Evolutionary conservation across 2,113 vertebrate species (phyloP), one percentile per base, ranked within the genome.

Genomic region (Rhabdornis inornatus): DNA sequence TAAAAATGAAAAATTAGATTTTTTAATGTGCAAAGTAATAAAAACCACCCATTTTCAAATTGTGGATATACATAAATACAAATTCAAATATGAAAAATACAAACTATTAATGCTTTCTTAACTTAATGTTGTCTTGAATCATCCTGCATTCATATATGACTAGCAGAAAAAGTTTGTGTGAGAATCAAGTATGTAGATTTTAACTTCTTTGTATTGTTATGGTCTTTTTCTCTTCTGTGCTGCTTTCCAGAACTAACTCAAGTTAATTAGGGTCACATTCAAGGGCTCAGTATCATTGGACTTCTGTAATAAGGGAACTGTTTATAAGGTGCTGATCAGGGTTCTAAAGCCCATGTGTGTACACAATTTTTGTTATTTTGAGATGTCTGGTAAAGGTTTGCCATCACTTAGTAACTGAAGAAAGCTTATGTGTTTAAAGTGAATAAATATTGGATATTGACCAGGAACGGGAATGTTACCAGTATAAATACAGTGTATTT

Each of bases 1-100:
- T 52, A 19, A 56, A 79, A 35, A 13, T 33, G 3, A 15, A 28
- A 35, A 60, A 50, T 2, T 1, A 0, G 1, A 4, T 15, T 8
- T 30, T 31, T 20, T 23, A 27, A 35, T 20, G 5, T 52, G 23
- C 13, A 69, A 63, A 64, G 13, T 60, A 65, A 30, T 69, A 33
- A 66, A 71, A 79, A 18, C 8, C 39, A 4, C 17, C 1, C 0
- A 6, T 79, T 87, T 84, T 72, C 14, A 59, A 45, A 21, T 70
- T 42, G 15, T 63, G 2, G 33, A 21, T 39, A 45, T 13, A 28
- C 7, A 3, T 52, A 70, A 65, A 37, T 76, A 16, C 8, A 25
- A 27, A 33, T 61, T 50, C 27, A 60, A 72, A 76, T 64, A 27
- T 0, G 3, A 89, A 45, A 86, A 86, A 45, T 59, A 1, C 1